phyloP scores from a whole-genome alignment of 2,888 invertebrate genomes.

The Hydropsyche betteni region DNA sequence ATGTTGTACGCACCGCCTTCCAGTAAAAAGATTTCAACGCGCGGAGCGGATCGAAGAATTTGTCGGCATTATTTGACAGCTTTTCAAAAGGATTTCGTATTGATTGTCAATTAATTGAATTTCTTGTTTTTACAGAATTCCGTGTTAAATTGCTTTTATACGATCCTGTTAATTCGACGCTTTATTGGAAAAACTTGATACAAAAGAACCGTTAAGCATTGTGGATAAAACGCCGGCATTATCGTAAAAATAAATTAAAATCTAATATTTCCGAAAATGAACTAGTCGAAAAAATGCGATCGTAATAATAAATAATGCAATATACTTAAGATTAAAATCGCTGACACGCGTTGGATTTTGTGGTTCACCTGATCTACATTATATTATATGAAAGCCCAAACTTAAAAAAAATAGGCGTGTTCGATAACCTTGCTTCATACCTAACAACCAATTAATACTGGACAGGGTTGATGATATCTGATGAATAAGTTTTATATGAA shows the following conservation, averaged over 20 bases:
- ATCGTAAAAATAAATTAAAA: conserved; percentile 28
- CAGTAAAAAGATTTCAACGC: conserved; percentile 44
- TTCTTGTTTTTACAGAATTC: conserved; percentile 38
- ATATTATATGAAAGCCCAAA: conserved; percentile 43
- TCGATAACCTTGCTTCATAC: conserved; percentile 40
- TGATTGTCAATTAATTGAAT: conserved; percentile 51
- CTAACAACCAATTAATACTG: conserved; percentile 32
- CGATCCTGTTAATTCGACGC: background rate
- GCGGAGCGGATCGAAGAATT: conserved; percentile 47
- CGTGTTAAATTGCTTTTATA: background rate
- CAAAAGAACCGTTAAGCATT: background rate
- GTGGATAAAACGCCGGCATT: background rate
- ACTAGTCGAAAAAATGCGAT: conserved; percentile 2
- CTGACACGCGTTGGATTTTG: conserved; percentile 31
- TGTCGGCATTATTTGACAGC: conserved; percentile 51
- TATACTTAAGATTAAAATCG: conserved; percentile 33
- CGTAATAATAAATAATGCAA: conserved; percentile 41
- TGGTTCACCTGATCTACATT: conserved; percentile 45
- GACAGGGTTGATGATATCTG: conserved; percentile 30
- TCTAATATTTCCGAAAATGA: background rate
- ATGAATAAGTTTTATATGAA: background rate
- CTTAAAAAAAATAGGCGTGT: conserved; percentile 40
- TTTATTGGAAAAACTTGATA: background rate
- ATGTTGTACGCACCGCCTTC: background rate
- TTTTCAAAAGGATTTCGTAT: conserved; percentile 41